These are phyloP conservation scores for Lagria hirta DNA, from an alignment of 2,888 invertebrate species.

Conservation along the genomic window DNA sequence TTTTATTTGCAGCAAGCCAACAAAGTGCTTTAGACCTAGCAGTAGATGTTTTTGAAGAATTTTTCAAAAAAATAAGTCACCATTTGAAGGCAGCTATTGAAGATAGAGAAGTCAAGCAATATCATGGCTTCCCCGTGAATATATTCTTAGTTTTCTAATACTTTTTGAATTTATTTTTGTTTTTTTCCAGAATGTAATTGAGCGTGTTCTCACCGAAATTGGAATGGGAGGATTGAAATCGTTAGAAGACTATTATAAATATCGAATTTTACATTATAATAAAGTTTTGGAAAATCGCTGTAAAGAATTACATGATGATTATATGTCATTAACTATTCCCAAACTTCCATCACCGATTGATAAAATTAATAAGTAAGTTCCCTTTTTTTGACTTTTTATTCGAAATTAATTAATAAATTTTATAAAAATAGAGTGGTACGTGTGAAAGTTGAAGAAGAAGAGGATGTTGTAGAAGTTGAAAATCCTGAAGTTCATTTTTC, in stretches of 20 bases:
- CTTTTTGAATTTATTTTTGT: slow-evolving; percentile 22
- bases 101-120: slow-evolving; percentile 52
- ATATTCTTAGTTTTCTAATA: slow-evolving; percentile 5
- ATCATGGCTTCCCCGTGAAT: slow-evolving; percentile 57
- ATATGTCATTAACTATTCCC: slow-evolving; percentile 36
- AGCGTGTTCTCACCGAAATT: slow-evolving; percentile 62
- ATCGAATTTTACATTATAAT: slow-evolving; percentile 48
- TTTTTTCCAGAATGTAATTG: slow-evolving; percentile 58
- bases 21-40: slow-evolving; percentile 56
- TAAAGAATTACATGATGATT: slow-evolving; percentile 39
- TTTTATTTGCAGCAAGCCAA: slow-evolving; percentile 46
- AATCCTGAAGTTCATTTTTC: slow-evolving; percentile 46
- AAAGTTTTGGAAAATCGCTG: slow-evolving; percentile 45
- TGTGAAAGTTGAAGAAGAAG: slow-evolving; percentile 44
- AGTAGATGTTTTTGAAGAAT: slow-evolving; percentile 56
- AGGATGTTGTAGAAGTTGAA: slow-evolving; percentile 40
- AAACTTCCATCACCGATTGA: slow-evolving; percentile 39
- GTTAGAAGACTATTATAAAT: slow-evolving; percentile 62
- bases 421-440: slow-evolving; percentile 38
- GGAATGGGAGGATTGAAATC: slow-evolving; percentile 61
- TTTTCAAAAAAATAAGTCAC: slow-evolving; percentile 54
- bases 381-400: slow-evolving; percentile 7
- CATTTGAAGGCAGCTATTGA: slow-evolving; percentile 59
- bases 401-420: background rate
- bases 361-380: slow-evolving; percentile 41